phyloP scores from a whole-genome alignment of 2,113 vertebrate genomes.

The Pseudonaja textilis region DNA sequence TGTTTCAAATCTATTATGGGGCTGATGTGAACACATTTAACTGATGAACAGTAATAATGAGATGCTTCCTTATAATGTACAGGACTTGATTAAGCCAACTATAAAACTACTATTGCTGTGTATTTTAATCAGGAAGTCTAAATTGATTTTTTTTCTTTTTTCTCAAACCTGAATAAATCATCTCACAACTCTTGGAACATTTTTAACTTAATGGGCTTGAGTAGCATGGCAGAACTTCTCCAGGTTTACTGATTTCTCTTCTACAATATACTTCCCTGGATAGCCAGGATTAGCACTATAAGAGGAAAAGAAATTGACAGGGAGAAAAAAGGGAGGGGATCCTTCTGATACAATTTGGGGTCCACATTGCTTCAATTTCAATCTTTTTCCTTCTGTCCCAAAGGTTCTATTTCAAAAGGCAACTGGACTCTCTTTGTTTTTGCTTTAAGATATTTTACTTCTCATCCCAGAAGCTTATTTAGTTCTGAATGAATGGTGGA shows the following conservation, averaged over 20 bases:
- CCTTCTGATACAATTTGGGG: neutral
- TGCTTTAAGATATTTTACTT: neutral
- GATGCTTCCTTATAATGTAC: conserved; percentile 61
- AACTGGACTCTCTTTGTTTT: neutral
- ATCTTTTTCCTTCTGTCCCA: neutral
- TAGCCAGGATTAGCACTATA: neutral
- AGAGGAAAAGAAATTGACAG: neutral
- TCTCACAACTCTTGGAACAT: neutral
- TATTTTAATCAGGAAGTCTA: conserved; percentile 47
- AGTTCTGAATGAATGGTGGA: neutral
- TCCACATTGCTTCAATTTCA: neutral
- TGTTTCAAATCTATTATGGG: conserved; percentile 58
- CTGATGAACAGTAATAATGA: conserved; percentile 70
- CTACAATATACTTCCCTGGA: neutral
- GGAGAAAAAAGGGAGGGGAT: neutral
- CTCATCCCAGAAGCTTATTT: neutral
- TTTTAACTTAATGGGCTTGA: neutral
- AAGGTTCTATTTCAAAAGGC: neutral
- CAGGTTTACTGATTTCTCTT: neutral
- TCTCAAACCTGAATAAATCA: neutral
- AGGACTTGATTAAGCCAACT: conserved; percentile 63
- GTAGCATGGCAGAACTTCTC: neutral
- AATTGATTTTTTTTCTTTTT: conserved; percentile 1
- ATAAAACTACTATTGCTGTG: conserved; percentile 58
- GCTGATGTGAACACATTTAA: conserved; percentile 65